phyloP scores from a whole-genome alignment of 2,888 invertebrate species.

The Stenodera caucasica region DNA sequence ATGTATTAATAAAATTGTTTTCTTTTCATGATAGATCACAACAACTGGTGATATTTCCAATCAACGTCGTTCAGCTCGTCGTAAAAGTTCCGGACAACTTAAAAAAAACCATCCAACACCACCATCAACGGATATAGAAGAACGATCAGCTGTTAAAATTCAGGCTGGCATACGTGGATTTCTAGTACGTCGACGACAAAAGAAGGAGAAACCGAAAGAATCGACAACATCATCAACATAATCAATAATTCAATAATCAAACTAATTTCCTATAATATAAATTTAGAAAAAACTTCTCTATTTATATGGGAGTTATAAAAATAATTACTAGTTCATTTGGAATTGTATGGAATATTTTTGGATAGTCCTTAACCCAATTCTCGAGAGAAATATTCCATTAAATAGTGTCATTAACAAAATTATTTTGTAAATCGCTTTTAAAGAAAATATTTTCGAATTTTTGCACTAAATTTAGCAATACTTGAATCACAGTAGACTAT shows the following conservation, averaged over 20 bases:
- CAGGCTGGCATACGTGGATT: slow-evolving; percentile 62
- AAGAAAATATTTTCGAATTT: slow-evolving; percentile 8
- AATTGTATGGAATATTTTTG: slow-evolving; percentile 9
- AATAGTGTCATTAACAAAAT: not conserved
- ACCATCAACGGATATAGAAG: slow-evolving; percentile 43
- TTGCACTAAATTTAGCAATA: no score
- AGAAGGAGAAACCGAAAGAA: slow-evolving; percentile 42
- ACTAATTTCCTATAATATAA: no score
- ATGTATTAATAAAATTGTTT: not conserved
- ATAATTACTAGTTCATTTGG: not conserved
- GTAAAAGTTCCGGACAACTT: slow-evolving; percentile 41
- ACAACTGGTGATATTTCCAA: slow-evolving; percentile 36
- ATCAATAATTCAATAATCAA: not conserved
- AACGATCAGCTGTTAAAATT: slow-evolving; percentile 59
- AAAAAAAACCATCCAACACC: slow-evolving; percentile 31
- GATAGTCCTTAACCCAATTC: slow-evolving; percentile 2
- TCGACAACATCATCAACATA: not conserved
- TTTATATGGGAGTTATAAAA: not conserved
- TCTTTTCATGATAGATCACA: slow-evolving; percentile 37
- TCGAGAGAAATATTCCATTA: not conserved
- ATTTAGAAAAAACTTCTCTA: no score
- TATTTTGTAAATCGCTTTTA: not conserved
- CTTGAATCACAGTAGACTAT: no score
- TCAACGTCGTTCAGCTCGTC: slow-evolving; percentile 40
- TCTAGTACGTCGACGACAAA: slow-evolving; percentile 58